Evolutionary conservation across 2,797 vertebrate species (phyloP).

Genomic region (Arremon aurantiirostris): DNA sequence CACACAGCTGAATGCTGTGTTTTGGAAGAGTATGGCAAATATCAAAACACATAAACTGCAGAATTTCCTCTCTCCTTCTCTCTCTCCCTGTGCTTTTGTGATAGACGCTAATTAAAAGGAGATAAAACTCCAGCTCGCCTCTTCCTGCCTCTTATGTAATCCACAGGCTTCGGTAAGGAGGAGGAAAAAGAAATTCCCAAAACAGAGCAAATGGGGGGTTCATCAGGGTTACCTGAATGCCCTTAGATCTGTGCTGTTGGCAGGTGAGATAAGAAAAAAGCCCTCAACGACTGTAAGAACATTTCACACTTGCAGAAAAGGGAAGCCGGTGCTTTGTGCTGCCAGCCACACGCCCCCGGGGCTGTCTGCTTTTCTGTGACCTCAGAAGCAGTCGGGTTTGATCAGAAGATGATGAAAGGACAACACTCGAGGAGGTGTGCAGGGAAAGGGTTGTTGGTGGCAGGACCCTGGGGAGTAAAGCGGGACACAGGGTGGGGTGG

Average conservation of each 20-base stretch:
- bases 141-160: constrained; percentile 52
- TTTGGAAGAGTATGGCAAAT: constrained; percentile 74
- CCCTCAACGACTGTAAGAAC: not conserved
- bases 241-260: not conserved
- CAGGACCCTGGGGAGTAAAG: not conserved
- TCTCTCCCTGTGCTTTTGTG: constrained; percentile 51
- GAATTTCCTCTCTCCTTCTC: constrained; percentile 67
- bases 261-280: not conserved
- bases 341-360: not conserved
- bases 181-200: constrained; percentile 5
- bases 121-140: constrained; percentile 36
- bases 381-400: constrained; percentile 42
- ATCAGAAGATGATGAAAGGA: constrained; percentile 51
- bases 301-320: not conserved
- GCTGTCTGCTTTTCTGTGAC: constrained; percentile 8
- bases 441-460: not conserved
- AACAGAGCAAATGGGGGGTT: not conserved
- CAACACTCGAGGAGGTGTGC: not conserved
- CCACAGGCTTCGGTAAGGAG: not conserved
- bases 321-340: not conserved
- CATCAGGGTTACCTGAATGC: not conserved
- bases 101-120: constrained; percentile 68
- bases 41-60: constrained; percentile 77
- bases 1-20: constrained; percentile 75
- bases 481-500: rapidly evolving